Evolutionary conservation across 1,140 invertebrate genomes (phyloP), one percentile per base, ranked within the genome.

Genomic region (Euglossa dilemma): DNA sequence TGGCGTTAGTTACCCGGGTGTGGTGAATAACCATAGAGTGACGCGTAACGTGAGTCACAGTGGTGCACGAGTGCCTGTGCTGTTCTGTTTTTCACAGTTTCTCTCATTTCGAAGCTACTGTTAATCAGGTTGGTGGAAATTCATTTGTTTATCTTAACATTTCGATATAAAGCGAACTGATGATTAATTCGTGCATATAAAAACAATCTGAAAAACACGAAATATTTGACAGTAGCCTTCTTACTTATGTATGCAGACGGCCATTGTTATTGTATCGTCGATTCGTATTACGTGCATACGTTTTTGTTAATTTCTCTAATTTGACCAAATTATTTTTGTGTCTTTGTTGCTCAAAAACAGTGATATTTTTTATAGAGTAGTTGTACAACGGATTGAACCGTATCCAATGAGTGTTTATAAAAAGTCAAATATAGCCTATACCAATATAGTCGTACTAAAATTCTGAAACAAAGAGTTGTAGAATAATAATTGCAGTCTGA

Each of bases 11-110:
- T 76, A 23, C 4, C 63, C 89, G 89, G 89, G 89, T 90, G 89
- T 90, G 89, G 89, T 90, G 82, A 89, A 89, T 89, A 57, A 87
- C 75, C 85, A 89, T 64, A 77, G 80, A 87, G 90, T 91, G 85
- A 90, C 87, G 87, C 87, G 86, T 86, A 88, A 85, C 83, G 90
- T 91, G 85, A 90, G 85, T 91, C 87, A 90, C 82, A 83, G 77
- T 77, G 28, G 36, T 73, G 57, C 63, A 74, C 61, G 73, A 75
- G 67, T 57, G 23, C 56, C 76, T 54, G 54, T 61, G 9, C 47
- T 18, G 84, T 78, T 74, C 83, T 76, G 57, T 76, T 56, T 73
- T 20, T 43, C 16, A 16, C 16, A 20, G 23, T 56, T 72, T 69
- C 81, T 61, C 18, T 64, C 36, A 11, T 71, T 71, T 77, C 28